Conservation (phyloP, 2,888 invertebrate genomes). For the Bruchidius siliquastri region DNA sequence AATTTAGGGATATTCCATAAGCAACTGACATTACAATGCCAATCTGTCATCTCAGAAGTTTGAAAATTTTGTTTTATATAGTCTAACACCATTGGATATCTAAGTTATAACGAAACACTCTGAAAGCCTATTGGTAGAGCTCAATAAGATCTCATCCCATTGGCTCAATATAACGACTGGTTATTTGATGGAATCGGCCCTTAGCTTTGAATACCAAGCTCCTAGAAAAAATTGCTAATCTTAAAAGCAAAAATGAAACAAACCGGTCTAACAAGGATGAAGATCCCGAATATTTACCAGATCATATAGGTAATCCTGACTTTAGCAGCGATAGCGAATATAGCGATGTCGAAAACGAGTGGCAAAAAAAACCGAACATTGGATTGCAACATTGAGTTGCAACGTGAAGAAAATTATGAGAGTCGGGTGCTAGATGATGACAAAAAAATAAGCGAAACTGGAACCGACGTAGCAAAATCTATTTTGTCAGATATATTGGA, state of each 20-base stretch:
- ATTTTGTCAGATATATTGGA: slow-evolving; percentile 1
- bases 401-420: not conserved
- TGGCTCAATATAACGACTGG: too few relatives aligned
- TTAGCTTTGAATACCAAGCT: not conserved
- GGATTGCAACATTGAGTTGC: not conserved
- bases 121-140: too few relatives aligned
- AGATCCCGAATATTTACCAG: not conserved
- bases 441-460: not conserved
- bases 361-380: not conserved
- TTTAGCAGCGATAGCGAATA: not conserved
- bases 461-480: not conserved
- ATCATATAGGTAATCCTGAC: not conserved
- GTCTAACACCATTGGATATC: too few relatives aligned
- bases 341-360: not conserved
- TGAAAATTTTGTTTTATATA: too few relatives aligned
- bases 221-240: not conserved
- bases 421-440: not conserved
- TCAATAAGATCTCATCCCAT: too few relatives aligned
- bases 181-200: too few relatives aligned
- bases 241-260: not conserved
- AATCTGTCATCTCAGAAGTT: too few relatives aligned
- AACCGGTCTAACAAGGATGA: not conserved
- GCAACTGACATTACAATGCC: too few relatives aligned
- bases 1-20: too few relatives aligned
- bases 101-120: too few relatives aligned